Conservation (phyloP, 2,888 invertebrate species). For the Cryptocephalus moraei region DNA sequence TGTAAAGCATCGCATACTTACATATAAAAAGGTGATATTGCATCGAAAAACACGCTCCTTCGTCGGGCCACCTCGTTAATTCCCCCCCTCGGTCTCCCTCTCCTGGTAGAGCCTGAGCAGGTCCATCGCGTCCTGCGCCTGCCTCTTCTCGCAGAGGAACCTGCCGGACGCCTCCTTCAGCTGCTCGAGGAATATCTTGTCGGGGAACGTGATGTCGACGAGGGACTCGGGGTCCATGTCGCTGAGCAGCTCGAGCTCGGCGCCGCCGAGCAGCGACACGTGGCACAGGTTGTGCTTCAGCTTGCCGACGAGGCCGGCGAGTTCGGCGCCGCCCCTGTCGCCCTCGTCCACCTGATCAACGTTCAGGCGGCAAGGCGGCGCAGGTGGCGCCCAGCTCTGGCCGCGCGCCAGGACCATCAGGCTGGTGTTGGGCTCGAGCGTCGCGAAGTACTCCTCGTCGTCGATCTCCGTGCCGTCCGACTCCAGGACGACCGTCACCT, state of each 20-base stretch:
- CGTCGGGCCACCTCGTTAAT: conserved; percentile 5
- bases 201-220: conserved; percentile 65
- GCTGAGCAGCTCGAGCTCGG: conserved; percentile 72
- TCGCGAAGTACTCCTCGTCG: conserved; percentile 90
- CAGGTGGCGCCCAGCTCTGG: conserved; percentile 63
- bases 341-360: conserved; percentile 19
- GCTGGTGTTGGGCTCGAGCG: conserved; percentile 77
- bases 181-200: conserved; percentile 67
- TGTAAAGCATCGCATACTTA: neutral
- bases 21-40: neutral
- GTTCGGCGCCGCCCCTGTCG: conserved; percentile 44
- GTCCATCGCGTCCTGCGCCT: conserved; percentile 81
- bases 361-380: conserved; percentile 53
- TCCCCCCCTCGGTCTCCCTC: conserved; percentile 21
- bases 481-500: conserved; percentile 76
- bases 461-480: conserved; percentile 92
- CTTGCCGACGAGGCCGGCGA: conserved; percentile 66
- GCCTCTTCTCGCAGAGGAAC: conserved; percentile 65
- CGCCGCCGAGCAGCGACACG: conserved; percentile 73
- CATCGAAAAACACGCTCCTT: conserved; percentile 3
- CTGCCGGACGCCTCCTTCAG: conserved; percentile 72
- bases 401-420: conserved; percentile 66
- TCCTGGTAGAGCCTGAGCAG: conserved; percentile 62
- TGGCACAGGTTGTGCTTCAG: conserved; percentile 74
- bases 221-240: conserved; percentile 86